Evolutionary conservation across 2,888 invertebrate genomes (phyloP).

Genomic region (Oscheius onirici): DNA sequence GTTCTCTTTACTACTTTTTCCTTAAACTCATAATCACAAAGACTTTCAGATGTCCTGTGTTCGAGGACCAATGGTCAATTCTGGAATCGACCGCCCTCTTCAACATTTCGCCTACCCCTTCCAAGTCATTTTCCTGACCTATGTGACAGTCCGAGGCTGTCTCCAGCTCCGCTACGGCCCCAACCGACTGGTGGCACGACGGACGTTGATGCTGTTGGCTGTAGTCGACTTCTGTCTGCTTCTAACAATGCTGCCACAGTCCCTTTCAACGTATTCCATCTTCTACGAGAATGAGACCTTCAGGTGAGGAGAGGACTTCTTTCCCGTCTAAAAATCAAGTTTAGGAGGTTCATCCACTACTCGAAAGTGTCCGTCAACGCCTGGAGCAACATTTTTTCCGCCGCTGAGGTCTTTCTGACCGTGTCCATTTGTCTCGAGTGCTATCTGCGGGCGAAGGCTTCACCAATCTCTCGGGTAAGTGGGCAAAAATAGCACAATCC

Average conservation of each 20-base stretch:
- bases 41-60: conserved; percentile 10
- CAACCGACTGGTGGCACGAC: conserved; percentile 1
- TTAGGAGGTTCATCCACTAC: conserved; percentile 32
- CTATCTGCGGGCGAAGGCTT: conserved; percentile 18
- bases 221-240: conserved; percentile 29
- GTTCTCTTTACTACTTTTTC: too few relatives aligned
- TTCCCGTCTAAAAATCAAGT: background rate
- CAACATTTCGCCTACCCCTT: conserved; percentile 26
- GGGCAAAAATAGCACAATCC: too few relatives aligned
- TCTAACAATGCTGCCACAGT: conserved; percentile 32
- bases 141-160: conserved; percentile 6
- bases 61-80: conserved; percentile 26
- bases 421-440: conserved; percentile 30
- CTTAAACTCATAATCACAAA: too few relatives aligned
- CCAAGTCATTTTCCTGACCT: conserved; percentile 19
- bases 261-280: conserved; percentile 10
- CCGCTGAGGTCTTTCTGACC: conserved; percentile 32
- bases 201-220: conserved; percentile 7
- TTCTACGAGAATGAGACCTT: conserved; percentile 32
- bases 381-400: conserved; percentile 32
- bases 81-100: conserved; percentile 14
- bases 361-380: conserved; percentile 31
- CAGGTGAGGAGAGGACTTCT: conserved; percentile 1
- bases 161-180: conserved; percentile 23
- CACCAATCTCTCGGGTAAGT: conserved; percentile 18